These are phyloP conservation scores for Arctia plantaginis DNA, from an alignment of 2,888 invertebrate species.

Conservation along the genomic window DNA sequence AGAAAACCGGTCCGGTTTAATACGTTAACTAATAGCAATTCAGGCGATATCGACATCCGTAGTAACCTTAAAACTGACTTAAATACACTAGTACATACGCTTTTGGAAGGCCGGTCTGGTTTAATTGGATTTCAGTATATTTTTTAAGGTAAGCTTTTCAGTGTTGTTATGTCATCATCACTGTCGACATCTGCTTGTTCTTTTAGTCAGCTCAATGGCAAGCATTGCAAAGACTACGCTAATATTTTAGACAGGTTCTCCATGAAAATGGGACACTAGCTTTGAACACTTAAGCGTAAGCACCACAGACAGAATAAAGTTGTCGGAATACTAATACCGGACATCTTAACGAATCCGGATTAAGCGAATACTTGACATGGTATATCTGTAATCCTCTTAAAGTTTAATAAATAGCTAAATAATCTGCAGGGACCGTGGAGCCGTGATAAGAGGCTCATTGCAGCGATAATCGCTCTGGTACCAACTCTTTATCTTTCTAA, in stretches of 20 bases:
- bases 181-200: too few species aligned
- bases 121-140: too few species aligned
- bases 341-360: background rate
- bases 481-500: slow-evolving; percentile 53
- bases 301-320: background rate
- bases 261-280: too few species aligned
- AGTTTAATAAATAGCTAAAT: slow-evolving; percentile 48
- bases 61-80: background rate
- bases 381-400: slow-evolving; percentile 21
- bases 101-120: background rate
- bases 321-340: background rate
- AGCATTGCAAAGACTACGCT: too few species aligned
- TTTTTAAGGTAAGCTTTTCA: too few species aligned
- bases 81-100: background rate
- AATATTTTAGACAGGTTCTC: too few species aligned
- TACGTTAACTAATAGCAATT: background rate
- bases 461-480: slow-evolving; percentile 49
- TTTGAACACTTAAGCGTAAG: too few species aligned
- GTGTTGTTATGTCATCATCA: too few species aligned
- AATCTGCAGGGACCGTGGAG: slow-evolving; percentile 48
- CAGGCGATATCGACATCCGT: background rate
- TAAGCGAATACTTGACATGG: background rate
- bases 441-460: slow-evolving; percentile 59
- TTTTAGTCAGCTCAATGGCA: too few species aligned
- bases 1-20: background rate